Evolutionary conservation across 2,797 vertebrate genomes (phyloP).

Genomic region (Somateria mollissima): DNA sequence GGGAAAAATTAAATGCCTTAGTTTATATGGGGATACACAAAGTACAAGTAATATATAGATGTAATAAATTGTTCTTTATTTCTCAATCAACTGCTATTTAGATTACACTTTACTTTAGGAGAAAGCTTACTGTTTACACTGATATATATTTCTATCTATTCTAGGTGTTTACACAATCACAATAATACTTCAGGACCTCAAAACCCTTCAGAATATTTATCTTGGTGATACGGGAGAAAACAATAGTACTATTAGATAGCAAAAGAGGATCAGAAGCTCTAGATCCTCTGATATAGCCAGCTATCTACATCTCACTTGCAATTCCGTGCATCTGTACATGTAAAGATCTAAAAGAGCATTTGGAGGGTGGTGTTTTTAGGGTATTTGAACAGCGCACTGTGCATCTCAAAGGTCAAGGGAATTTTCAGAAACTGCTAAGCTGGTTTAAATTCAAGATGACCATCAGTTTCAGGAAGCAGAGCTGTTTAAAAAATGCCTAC

Average conservation of each 20-base stretch:
- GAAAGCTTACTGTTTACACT: background rate
- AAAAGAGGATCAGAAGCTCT: background rate
- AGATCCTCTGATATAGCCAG: background rate
- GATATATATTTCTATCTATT: background rate
- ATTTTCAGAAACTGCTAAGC: background rate
- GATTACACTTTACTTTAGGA: background rate
- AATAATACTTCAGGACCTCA: background rate
- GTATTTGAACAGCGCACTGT: background rate
- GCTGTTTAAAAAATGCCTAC: background rate
- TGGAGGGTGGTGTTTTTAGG: background rate
- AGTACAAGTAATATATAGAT: background rate
- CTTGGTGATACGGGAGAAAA: background rate
- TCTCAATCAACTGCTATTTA: background rate
- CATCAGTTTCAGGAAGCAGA: rapidly evolving
- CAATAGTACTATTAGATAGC: rapidly evolving
- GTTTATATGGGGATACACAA: background rate
- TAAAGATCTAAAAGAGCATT: background rate
- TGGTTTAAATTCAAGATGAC: background rate
- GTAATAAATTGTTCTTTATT: background rate
- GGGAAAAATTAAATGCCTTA: background rate
- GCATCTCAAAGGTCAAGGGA: background rate
- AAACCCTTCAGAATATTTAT: background rate
- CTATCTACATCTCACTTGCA: background rate
- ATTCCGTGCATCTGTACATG: background rate
- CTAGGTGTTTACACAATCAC: background rate